Evolutionary conservation across 2,113 vertebrate genomes (phyloP).

Genomic region (Fulmarus glacialis): DNA sequence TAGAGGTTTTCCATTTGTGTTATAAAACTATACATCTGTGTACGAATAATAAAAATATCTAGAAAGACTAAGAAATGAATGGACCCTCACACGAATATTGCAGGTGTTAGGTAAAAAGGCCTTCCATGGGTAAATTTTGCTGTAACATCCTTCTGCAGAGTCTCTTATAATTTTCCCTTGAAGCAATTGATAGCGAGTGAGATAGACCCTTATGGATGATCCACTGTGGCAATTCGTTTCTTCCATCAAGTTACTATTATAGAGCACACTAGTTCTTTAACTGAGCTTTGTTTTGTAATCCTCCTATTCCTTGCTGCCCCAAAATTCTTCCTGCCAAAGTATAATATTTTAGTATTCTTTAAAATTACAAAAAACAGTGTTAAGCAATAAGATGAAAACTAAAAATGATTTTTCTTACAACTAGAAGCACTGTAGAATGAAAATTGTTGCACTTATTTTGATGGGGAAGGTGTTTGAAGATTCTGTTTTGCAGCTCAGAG

Average conservation of each 20-base stretch:
- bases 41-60: background rate
- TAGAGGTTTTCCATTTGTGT: background rate
- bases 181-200: background rate
- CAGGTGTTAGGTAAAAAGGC: background rate
- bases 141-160: background rate
- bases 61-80: background rate
- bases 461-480: background rate
- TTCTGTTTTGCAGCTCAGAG: background rate
- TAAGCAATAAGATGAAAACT: background rate
- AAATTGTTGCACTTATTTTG: background rate
- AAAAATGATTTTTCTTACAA: background rate
- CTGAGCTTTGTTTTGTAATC: background rate
- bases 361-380: background rate
- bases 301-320: background rate
- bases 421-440: background rate
- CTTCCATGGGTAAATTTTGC: background rate
- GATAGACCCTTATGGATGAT: background rate
- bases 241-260: background rate
- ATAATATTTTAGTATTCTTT: background rate
- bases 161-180: background rate
- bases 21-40: background rate
- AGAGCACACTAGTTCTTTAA: background rate
- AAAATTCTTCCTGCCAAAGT: background rate
- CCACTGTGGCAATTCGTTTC: background rate
- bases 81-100: background rate